Evolutionary conservation across 37 sponge, comb jelly and placozoan genomes (phyloP).

Genomic region (Aplysina aerophoba): DNA sequence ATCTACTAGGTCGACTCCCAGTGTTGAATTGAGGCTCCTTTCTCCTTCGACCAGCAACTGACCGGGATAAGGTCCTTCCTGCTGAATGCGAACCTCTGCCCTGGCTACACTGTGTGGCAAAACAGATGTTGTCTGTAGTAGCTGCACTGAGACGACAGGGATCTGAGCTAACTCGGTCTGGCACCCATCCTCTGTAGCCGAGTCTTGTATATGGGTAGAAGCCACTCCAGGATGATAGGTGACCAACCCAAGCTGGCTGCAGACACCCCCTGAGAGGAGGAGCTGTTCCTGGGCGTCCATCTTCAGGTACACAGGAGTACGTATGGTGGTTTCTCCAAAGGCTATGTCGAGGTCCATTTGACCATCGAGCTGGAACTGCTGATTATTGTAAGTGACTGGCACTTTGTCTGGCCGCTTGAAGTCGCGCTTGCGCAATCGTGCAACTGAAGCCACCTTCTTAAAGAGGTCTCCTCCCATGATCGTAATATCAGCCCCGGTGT

Average conservation of each 20-base stretch:
- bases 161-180: neutral
- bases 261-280: slow-evolving; percentile 56
- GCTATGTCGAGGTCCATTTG: slow-evolving; percentile 60
- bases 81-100: neutral
- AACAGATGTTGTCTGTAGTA: slow-evolving; percentile 18
- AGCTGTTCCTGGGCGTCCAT: slow-evolving; percentile 60
- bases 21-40: neutral
- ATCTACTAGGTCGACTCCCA: slow-evolving; percentile 23
- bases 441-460: slow-evolving; percentile 28
- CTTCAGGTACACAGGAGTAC: slow-evolving; percentile 53
- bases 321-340: slow-evolving; percentile 42
- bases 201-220: neutral
- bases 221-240: slow-evolving; percentile 46
- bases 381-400: slow-evolving; percentile 33
- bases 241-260: slow-evolving; percentile 58
- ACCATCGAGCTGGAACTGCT: slow-evolving; percentile 49
- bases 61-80: neutral
- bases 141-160: slow-evolving; percentile 1
- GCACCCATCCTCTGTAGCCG: neutral
- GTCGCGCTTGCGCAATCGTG: slow-evolving; percentile 15
- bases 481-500: slow-evolving; percentile 38
- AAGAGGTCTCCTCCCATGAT: slow-evolving; percentile 38
- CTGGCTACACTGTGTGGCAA: neutral
- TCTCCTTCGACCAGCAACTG: neutral
- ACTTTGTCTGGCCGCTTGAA: slow-evolving; percentile 24